phyloP scores from a whole-genome alignment of 2,888 invertebrate species.

The Mesochorus sp. region DNA sequence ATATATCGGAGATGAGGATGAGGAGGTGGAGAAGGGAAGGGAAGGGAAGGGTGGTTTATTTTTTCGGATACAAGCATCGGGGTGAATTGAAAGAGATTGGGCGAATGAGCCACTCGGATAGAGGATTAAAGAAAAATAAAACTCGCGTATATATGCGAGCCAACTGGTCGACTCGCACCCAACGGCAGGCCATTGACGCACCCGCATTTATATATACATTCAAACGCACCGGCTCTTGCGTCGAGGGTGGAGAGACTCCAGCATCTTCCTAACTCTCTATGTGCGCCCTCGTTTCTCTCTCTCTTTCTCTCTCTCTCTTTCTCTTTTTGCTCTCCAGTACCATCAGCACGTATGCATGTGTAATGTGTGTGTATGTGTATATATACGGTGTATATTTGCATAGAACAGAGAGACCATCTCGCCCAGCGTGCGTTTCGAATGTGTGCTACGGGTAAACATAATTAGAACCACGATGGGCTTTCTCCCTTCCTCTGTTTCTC shows the following conservation, averaged over 20 bases:
- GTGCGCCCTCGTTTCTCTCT: neutral
- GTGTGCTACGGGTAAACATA: slow-evolving; percentile 56
- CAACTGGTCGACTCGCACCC: slow-evolving; percentile 36
- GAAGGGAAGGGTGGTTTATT: too few relatives aligned
- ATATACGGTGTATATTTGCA: slow-evolving; percentile 18
- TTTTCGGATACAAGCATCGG: slow-evolving; percentile 2
- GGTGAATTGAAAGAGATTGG: slow-evolving; percentile 37
- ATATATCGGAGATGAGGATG: neutral
- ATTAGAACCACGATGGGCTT: slow-evolving; percentile 54
- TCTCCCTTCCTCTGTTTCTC: neutral
- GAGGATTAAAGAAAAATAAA: neutral
- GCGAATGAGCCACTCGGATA: slow-evolving; percentile 4
- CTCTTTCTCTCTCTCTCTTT: neutral
- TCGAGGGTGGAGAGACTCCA: slow-evolving; percentile 18
- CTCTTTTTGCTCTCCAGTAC: neutral
- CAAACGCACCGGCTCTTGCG: slow-evolving; percentile 3
- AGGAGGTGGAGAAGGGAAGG: too few relatives aligned
- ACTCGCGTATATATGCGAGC: slow-evolving; percentile 23
- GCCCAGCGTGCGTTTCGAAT: slow-evolving; percentile 44
- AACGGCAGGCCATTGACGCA: slow-evolving; percentile 53
- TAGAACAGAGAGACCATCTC: slow-evolving; percentile 37
- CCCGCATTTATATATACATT: slow-evolving; percentile 59
- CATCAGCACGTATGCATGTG: neutral
- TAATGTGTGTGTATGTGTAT: slow-evolving; percentile 1
- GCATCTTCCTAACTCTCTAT: slow-evolving; percentile 29